phyloP scores from a whole-genome alignment of 2,113 vertebrate species.

The Crotalus viridis region DNA sequence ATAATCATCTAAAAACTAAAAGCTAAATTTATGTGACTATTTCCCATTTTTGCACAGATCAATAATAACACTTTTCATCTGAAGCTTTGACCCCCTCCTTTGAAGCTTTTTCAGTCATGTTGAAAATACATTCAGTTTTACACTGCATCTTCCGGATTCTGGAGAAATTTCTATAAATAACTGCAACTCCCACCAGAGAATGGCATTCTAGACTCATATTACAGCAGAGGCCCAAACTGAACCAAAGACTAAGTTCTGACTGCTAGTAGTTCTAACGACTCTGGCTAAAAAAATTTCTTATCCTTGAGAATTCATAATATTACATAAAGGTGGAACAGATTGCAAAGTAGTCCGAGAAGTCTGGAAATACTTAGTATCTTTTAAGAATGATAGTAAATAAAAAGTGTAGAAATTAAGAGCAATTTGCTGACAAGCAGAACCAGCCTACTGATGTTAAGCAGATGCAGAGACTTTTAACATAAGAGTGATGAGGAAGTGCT shows the following conservation, averaged over 20 bases:
- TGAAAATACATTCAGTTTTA: background rate
- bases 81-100: background rate
- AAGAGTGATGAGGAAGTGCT: background rate
- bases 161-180: background rate
- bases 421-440: background rate
- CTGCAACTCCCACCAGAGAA: background rate
- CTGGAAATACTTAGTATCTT: background rate
- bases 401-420: slow-evolving; percentile 27
- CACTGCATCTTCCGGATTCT: background rate
- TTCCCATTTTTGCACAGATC: background rate
- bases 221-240: background rate
- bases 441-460: background rate
- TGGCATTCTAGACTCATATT: background rate
- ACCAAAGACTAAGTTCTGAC: background rate
- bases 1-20: background rate
- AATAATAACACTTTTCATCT: background rate
- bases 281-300: background rate
- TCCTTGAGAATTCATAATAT: background rate
- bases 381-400: background rate
- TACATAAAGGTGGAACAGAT: background rate
- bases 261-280: background rate
- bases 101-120: background rate
- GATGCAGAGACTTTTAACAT: background rate
- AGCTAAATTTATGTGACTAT: background rate
- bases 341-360: background rate